Evolutionary conservation across 2,113 vertebrate species (phyloP).

Genomic region (Ceyx cyanopectus): DNA sequence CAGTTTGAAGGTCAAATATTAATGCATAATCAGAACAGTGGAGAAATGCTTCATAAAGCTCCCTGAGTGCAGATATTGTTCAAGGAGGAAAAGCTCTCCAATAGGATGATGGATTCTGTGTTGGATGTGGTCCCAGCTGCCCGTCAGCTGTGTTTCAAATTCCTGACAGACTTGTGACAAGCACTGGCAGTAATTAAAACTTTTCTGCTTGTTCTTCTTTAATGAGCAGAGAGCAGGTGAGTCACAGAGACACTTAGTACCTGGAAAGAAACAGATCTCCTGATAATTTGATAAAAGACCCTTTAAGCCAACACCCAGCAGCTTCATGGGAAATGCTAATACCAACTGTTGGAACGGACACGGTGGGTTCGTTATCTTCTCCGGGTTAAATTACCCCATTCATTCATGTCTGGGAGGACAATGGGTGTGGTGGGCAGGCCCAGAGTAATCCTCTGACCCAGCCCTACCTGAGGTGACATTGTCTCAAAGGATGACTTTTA

Average conservation of each 20-base stretch:
- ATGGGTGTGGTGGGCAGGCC: conserved; percentile 75
- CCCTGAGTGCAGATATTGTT: too few relatives aligned
- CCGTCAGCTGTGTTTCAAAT: accelerated
- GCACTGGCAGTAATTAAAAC: background rate
- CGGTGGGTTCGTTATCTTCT: conserved; percentile 61
- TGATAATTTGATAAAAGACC: conserved; percentile 4
- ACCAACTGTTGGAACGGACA: conserved; percentile 52
- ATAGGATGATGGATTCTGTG: accelerated
- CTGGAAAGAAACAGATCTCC: conserved; percentile 5
- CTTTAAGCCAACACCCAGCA: conserved; percentile 16
- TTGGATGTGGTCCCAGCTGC: background rate
- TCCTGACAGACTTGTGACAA: accelerated
- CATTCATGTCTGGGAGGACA: conserved; percentile 70
- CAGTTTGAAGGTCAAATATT: background rate
- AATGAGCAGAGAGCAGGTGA: background rate
- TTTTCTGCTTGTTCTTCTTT: background rate
- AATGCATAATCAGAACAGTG: accelerated
- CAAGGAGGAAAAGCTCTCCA: background rate
- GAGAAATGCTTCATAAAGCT: background rate
- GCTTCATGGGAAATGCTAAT: conserved; percentile 83
- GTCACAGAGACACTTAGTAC: background rate
- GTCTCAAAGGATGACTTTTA: conserved; percentile 69
- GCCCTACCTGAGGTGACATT: conserved; percentile 74
- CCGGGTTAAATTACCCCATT: conserved; percentile 70
- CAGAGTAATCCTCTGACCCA: conserved; percentile 80